Evolutionary conservation across 2,113 vertebrate genomes (phyloP), one percentile per base, ranked within the genome.

Genomic region (Toxotes jaculatrix): DNA sequence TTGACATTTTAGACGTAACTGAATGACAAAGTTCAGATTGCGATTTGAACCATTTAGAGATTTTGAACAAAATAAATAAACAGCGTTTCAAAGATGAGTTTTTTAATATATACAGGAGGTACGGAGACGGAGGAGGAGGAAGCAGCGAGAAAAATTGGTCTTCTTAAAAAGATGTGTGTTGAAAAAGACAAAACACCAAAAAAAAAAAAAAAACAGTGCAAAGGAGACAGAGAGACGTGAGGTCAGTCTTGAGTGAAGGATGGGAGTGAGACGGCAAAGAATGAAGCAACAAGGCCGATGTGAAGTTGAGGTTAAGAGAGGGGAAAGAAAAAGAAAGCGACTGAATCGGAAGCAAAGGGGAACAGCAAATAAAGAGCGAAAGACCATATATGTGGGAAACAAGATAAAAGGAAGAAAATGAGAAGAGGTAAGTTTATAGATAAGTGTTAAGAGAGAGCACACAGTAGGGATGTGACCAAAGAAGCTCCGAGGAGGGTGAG

Each of bases 251-350:
- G 36, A 83, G 72, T 75, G 43, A 82, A 74, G 77, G 74, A 80
- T 82, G 21, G 36, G 53, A 74, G 77, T 61, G 56, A 70, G 64
- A 71, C 16, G 53, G 71, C 23, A 76, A 27, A 62, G 43, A 78
- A 60, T 55, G 73, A 69, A 80, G 77, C 7, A 43, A 56, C 64
- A 55, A 87, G 79, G 84, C 77, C 32, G 21, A 75, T 61, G 72
- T 86, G 21, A 83, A 79, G 84, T 43, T 68, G 40, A 83, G 75
- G 73, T 77, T 81, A 74, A 91, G 71, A 86, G 75, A 79, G 42
- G 11, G 27, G 67, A 67, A 45, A 51, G 36, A 64, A 76, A 82
- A 63, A 79, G 64, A 51, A 63, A 80, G 38, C 9, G 47, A 61
- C 42, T 66, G 10, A 84, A 81, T 85, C 21, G 21, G 34, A 74